Evolutionary conservation across 2,888 invertebrate species (phyloP).

Genomic region (Aporophyla nigra): DNA sequence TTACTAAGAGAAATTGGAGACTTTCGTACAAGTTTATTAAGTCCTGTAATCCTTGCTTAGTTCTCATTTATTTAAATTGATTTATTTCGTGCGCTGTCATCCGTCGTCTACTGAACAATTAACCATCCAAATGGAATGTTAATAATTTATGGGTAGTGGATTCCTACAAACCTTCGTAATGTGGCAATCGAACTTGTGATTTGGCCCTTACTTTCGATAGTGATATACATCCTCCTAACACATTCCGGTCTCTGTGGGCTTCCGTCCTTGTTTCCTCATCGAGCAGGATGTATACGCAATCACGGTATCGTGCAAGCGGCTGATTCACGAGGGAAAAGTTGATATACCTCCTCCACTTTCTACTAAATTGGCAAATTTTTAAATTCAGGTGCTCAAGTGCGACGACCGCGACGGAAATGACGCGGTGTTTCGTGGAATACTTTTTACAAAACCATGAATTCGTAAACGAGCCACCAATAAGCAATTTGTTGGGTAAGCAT

Average conservation of each 20-base stretch:
- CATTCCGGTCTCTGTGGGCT: conserved; percentile 29
- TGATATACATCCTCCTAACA: conserved; percentile 37
- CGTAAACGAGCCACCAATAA: conserved; percentile 38
- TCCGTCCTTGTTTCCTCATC: conserved; percentile 41
- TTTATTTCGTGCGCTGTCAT: conserved; percentile 57
- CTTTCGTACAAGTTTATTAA: conserved; percentile 65
- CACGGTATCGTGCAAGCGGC: conserved; percentile 28
- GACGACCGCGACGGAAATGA: conserved; percentile 48
- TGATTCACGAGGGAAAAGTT: conserved; percentile 53
- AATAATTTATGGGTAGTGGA: conserved; percentile 22
- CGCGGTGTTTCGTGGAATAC: conserved; percentile 42
- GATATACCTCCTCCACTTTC: conserved; percentile 54
- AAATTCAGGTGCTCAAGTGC: conserved; percentile 51
- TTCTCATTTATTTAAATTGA: conserved; percentile 56
- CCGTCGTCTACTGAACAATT: conserved; percentile 39
- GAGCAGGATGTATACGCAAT: conserved; percentile 57
- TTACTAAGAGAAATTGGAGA: conserved; percentile 59
- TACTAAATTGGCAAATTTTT: conserved; percentile 47
- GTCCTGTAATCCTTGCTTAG: conserved; percentile 58
- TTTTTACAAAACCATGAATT: conserved; percentile 37
- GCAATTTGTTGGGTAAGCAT: conserved; percentile 4
- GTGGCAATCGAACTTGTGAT: conserved; percentile 15
- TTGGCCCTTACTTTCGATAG: conserved; percentile 34
- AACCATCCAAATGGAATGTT: conserved; percentile 14
- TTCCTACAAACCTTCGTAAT: conserved; percentile 6